Conservation (phyloP, 2,113 vertebrate species). For the Ginglymostoma cirratum region DNA sequence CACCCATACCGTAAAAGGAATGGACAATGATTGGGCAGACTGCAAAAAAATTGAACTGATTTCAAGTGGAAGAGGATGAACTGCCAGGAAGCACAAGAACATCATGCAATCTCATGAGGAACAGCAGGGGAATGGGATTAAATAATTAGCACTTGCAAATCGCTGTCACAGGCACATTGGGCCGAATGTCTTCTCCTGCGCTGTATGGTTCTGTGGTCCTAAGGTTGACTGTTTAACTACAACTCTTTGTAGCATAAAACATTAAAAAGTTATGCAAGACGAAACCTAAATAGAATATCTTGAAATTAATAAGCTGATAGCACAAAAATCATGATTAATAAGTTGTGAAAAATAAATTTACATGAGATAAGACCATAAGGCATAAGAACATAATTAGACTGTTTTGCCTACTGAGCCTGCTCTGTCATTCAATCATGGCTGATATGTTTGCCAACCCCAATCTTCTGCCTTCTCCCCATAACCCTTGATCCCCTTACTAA, state of each 20-base stretch:
- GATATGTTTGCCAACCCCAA: no score
- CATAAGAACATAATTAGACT: no score
- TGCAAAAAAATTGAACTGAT: not conserved
- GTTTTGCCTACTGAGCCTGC: no score
- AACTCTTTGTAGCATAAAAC: not conserved
- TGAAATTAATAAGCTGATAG: not conserved
- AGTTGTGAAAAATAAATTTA: not conserved
- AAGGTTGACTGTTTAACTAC: not conserved
- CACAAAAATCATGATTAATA: not conserved
- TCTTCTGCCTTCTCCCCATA: no score
- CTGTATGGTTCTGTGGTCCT: not conserved
- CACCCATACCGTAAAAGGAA: not conserved
- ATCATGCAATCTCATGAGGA: not conserved
- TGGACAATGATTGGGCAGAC: not conserved
- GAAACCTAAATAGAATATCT: not conserved
- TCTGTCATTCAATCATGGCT: no score
- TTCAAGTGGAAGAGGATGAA: not conserved
- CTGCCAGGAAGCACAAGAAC: not conserved
- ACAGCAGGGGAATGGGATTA: not conserved
- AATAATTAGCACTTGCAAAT: not conserved
- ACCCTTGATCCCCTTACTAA: no score
- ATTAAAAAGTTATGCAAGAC: not conserved
- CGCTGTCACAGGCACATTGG: not conserved
- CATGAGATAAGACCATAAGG: not conserved
- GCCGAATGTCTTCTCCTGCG: not conserved